Percentiles rank a stretch among this genome's conserved stretches.
Evolutionary conservation across 2,797 vertebrate genomes (phyloP).

Genomic region (Scomberomorus guttatus): DNA sequence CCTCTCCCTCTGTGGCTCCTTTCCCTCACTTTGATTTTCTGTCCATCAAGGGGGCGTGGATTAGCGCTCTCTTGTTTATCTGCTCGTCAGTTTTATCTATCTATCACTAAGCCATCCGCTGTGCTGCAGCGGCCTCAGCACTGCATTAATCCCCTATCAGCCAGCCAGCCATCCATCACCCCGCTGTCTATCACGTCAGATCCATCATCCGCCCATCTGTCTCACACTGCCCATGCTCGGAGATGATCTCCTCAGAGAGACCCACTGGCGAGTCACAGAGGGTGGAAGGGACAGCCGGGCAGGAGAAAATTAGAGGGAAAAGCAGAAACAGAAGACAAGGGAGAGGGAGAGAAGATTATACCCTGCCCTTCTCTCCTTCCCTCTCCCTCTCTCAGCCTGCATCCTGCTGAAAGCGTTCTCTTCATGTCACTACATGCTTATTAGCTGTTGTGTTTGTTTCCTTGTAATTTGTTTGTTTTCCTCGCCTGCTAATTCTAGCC

Average conservation of each 20-base stretch:
- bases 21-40: constrained; percentile 85
- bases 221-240: constrained; percentile 76
- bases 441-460: constrained; percentile 82
- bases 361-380: constrained; percentile 44
- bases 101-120: constrained; percentile 83
- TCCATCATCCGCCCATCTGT: constrained; percentile 90
- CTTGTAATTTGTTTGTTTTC: constrained; percentile 85
- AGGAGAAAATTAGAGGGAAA: constrained; percentile 70
- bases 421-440: constrained; percentile 81
- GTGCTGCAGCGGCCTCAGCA: constrained; percentile 76
- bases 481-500: constrained; percentile 80
- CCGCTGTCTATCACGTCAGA: constrained; percentile 87
- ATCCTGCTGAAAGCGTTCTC: constrained; percentile 68
- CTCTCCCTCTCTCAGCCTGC: constrained; percentile 38
- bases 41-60: constrained; percentile 85
- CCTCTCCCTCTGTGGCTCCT: constrained; percentile 71
- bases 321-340: constrained; percentile 54
- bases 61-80: constrained; percentile 89
- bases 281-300: constrained; percentile 60
- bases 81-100: constrained; percentile 88
- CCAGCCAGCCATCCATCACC: constrained; percentile 87
- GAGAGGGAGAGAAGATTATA: constrained; percentile 68
- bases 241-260: constrained; percentile 77
- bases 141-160: constrained; percentile 89
- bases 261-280: constrained; percentile 61